These are phyloP conservation scores for Drosophila nigricruria DNA, from an alignment of 2,888 invertebrate genomes.

Conservation along the genomic window DNA sequence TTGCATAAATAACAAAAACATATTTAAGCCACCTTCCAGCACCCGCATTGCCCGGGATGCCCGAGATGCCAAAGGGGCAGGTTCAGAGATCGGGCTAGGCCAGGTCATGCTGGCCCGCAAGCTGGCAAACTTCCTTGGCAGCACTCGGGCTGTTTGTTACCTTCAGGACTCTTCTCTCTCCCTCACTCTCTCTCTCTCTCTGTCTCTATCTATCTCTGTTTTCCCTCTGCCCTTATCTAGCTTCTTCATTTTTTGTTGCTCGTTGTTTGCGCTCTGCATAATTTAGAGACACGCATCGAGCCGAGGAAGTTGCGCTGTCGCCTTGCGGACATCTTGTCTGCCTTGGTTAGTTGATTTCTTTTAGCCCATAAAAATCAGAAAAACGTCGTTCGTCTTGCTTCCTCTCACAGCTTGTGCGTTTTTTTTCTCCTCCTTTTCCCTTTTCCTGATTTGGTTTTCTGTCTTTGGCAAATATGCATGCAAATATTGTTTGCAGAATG, in stretches of 20 bases:
- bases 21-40: constrained; percentile 64
- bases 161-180: constrained; percentile 29
- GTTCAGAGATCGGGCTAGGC: constrained; percentile 71
- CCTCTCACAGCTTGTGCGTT: constrained; percentile 19
- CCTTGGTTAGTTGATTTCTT: constrained; percentile 61
- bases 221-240: not conserved
- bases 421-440: constrained; percentile 14
- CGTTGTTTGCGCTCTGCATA: constrained; percentile 62
- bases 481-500: constrained; percentile 71
- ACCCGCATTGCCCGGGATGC: constrained; percentile 15
- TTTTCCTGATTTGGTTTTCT: constrained; percentile 21
- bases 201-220: not conserved
- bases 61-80: constrained; percentile 51
- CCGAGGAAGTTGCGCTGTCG: constrained; percentile 52
- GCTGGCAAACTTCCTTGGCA: constrained; percentile 68
- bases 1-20: constrained; percentile 79
- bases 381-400: constrained; percentile 40
- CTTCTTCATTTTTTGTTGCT: constrained; percentile 11
- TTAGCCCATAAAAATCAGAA: constrained; percentile 60
- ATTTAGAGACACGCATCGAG: constrained; percentile 73
- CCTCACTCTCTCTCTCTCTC: not conserved
- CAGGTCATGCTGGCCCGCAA: constrained; percentile 68
- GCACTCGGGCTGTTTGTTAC: constrained; percentile 51
- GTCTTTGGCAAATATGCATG: constrained; percentile 58
- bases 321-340: constrained; percentile 61